Evolutionary conservation across 2,113 vertebrate species (phyloP).

Genomic region (Dascyllus trimaculatus): DNA sequence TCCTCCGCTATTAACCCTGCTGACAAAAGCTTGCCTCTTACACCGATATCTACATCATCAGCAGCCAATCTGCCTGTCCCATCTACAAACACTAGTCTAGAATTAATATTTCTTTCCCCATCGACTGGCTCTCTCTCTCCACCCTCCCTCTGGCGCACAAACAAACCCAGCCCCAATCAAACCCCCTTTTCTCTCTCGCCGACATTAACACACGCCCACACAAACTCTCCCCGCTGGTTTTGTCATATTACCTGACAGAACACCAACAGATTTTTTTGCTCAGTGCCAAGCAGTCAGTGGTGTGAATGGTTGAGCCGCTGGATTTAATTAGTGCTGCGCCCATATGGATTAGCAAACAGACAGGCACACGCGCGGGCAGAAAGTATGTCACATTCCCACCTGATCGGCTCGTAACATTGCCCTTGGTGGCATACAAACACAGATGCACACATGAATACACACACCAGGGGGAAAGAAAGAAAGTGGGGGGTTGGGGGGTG

Average conservation of each 20-base stretch:
- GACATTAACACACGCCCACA: constrained; percentile 37
- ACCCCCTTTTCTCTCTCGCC: constrained; percentile 10
- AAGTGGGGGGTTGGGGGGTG: neutral
- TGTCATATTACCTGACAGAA: constrained; percentile 76
- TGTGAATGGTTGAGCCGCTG: constrained; percentile 74
- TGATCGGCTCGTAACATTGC: constrained; percentile 71
- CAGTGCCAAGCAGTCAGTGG: constrained; percentile 70
- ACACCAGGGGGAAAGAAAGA: constrained; percentile 50
- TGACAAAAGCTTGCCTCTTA: constrained; percentile 43
- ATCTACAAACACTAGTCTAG: constrained; percentile 20
- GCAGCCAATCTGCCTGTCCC: constrained; percentile 26
- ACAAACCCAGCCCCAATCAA: constrained; percentile 20
- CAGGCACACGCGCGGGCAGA: constrained; percentile 45
- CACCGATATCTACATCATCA: constrained; percentile 43
- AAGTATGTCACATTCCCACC: constrained; percentile 75
- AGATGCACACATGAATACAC: constrained; percentile 64
- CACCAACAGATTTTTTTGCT: constrained; percentile 61
- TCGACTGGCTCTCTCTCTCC: neutral
- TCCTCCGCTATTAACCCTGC: constrained; percentile 52
- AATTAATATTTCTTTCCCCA: constrained; percentile 31
- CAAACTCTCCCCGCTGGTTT: constrained; percentile 60
- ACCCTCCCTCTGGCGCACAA: neutral
- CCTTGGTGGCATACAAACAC: constrained; percentile 60
- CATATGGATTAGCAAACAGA: constrained; percentile 78
- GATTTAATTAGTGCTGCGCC: constrained; percentile 80